Conservation (phyloP, 1,140 invertebrate species). For the Pomacea maculata region DNA sequence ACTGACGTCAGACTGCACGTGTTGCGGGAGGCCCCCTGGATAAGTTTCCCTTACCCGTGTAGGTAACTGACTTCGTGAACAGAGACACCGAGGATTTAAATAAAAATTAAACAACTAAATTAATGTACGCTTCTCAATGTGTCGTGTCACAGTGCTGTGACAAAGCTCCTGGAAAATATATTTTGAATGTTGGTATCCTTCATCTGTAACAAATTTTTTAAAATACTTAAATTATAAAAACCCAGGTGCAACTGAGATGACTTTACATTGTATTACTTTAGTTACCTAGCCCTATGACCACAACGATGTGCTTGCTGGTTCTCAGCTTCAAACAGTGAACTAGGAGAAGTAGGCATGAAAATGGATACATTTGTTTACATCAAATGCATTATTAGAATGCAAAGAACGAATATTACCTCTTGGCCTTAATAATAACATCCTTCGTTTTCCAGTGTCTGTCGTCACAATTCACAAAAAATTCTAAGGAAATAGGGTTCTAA, state of each 20-base stretch:
- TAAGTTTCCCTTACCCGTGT: constrained; percentile 85
- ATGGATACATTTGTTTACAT: no score
- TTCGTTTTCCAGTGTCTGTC: neutral
- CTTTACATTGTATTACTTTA: no score
- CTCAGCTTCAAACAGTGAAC: no score
- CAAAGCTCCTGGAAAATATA: neutral
- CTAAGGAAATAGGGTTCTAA: neutral
- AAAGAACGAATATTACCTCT: neutral
- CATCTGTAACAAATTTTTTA: neutral
- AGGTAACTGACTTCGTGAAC: constrained; percentile 26
- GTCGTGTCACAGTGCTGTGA: neutral
- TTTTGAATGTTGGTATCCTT: neutral
- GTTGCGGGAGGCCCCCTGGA: constrained; percentile 79
- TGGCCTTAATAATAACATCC: neutral
- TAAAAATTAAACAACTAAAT: no score
- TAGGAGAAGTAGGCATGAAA: no score
- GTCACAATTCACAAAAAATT: neutral
- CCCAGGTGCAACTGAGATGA: neutral
- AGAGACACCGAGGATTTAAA: no score
- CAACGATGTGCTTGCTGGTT: no score
- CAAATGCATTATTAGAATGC: no score
- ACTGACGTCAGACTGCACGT: constrained; percentile 81
- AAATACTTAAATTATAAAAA: neutral
- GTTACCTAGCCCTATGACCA: no score
- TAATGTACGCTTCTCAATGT: neutral